A percentile compares a stretch with the other conserved stretches of the same genome.
Evolutionary conservation across 2,113 vertebrate genomes (phyloP).

Genomic region (Agapornis roseicollis): DNA sequence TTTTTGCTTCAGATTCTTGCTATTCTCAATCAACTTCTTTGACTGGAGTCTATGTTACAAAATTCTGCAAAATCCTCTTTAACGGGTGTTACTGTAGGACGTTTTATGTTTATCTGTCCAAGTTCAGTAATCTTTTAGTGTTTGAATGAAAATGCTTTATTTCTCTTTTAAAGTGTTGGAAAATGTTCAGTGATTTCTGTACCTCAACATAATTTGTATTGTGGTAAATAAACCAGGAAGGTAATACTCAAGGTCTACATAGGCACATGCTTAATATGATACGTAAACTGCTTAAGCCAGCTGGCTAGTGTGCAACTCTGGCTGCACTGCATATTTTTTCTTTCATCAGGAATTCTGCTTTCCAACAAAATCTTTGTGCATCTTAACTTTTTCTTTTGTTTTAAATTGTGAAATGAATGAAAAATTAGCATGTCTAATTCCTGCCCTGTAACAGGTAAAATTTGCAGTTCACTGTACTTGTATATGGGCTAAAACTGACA

Average conservation of each 20-base stretch:
- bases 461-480: neutral
- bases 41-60: neutral
- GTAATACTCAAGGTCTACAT: neutral
- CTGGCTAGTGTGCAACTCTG: neutral
- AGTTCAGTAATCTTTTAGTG: neutral
- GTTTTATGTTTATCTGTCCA: neutral
- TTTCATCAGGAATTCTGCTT: neutral
- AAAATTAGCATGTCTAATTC: neutral
- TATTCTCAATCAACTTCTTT: neutral
- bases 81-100: neutral
- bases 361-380: neutral
- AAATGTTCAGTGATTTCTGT: neutral
- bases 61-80: neutral
- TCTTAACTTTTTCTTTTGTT: neutral
- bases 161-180: neutral
- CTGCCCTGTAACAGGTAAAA: neutral
- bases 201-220: neutral
- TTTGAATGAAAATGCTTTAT: neutral
- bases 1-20: neutral
- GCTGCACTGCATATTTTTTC: neutral
- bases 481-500: neutral
- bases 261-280: neutral
- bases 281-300: neutral
- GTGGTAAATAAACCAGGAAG: neutral
- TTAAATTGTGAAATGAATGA: neutral